These are phyloP conservation scores for Cynopterus brachyotis DNA, from an alignment of 2,113 vertebrate genomes.

Conservation along the genomic window DNA sequence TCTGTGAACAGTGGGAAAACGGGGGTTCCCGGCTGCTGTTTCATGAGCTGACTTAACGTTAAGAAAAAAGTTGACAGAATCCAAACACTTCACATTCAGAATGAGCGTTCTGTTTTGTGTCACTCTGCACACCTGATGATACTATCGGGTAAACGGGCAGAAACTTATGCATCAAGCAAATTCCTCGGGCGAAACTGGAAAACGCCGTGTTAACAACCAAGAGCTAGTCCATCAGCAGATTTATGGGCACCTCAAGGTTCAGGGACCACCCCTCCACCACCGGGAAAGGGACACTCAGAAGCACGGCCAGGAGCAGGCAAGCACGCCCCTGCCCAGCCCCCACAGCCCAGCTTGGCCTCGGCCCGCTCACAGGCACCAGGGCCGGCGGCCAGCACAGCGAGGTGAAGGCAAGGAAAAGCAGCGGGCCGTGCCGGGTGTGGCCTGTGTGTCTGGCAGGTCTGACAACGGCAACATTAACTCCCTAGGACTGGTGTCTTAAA, in stretches of 20 bases:
- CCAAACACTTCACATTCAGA: background rate
- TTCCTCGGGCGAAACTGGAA: background rate
- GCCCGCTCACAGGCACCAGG: background rate
- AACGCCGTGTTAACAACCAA: fast-evolving
- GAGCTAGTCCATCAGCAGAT: too few relatives aligned
- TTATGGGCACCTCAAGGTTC: fast-evolving
- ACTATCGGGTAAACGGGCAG: background rate
- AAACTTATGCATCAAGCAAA: fast-evolving
- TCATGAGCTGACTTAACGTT: background rate
- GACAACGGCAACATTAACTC: background rate
- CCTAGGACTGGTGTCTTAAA: background rate
- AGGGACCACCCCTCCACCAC: background rate
- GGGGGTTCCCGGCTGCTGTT: too few relatives aligned
- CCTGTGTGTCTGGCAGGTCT: background rate
- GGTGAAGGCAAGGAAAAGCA: background rate
- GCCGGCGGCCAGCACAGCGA: too few relatives aligned
- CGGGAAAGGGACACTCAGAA: background rate
- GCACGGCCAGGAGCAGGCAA: too few relatives aligned
- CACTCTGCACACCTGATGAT: background rate
- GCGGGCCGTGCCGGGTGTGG: fast-evolving
- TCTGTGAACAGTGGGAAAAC: constrained; percentile 73
- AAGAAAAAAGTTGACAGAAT: too few relatives aligned
- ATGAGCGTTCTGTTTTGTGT: background rate
- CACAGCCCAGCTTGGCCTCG: too few relatives aligned
- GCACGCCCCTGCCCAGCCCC: background rate